phyloP scores from a whole-genome alignment of 1,140 invertebrate species.

The Aphelenchoides avenae region DNA sequence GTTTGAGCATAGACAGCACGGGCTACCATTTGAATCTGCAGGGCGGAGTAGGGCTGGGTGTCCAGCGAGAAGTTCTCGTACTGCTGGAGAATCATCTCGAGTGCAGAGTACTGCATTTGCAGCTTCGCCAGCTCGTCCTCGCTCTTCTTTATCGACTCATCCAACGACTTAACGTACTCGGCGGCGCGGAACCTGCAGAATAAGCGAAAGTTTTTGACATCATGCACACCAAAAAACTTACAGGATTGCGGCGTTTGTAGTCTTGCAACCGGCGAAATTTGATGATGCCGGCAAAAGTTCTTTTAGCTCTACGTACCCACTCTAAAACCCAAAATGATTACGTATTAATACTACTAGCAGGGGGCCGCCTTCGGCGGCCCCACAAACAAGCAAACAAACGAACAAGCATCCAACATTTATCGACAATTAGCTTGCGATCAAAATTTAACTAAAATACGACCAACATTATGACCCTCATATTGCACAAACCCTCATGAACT shows the following conservation, averaged over 20 bases:
- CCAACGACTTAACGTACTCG: slow-evolving; percentile 53
- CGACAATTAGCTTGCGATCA: too few species aligned
- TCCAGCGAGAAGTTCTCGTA: slow-evolving; percentile 50
- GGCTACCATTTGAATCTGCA: slow-evolving; percentile 47
- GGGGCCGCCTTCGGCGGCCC: too few species aligned
- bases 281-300: slow-evolving; percentile 52
- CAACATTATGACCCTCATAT: too few species aligned
- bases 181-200: slow-evolving; percentile 43
- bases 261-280: slow-evolving; percentile 54
- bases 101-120: slow-evolving; percentile 42
- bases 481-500: too few species aligned
- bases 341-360: too few species aligned
- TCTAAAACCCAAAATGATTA: slow-evolving; percentile 40
- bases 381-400: too few species aligned
- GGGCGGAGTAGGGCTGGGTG: slow-evolving; percentile 34
- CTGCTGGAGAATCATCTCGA: slow-evolving; percentile 54
- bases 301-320: slow-evolving; percentile 55
- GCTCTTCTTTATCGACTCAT: slow-evolving; percentile 45
- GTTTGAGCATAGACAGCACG: slow-evolving; percentile 3
- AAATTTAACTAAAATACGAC: too few species aligned
- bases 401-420: too few species aligned
- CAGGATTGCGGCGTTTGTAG: slow-evolving; percentile 55
- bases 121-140: slow-evolving; percentile 44
- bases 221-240: slow-evolving; percentile 22
- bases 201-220: slow-evolving; percentile 4